Base-by-base conservation (phyloP, 2,113 vertebrate species). In the Lagopus muta region DNA sequence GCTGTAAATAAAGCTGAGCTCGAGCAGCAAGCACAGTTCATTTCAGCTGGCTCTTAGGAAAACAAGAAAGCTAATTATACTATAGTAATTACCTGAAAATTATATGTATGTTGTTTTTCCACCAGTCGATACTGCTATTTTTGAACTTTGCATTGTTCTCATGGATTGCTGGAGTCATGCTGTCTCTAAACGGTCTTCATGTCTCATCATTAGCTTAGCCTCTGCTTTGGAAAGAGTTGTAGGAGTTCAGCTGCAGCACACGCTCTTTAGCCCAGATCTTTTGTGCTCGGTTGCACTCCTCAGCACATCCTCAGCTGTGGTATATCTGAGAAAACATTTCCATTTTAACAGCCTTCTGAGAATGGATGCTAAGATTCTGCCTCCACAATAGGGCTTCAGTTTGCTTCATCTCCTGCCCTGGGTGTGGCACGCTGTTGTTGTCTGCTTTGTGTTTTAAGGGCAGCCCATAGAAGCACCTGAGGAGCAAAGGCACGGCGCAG, bases 41-140 rank as follows among this genome's bases (percentile, higher is more conserved):
- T 81, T 96, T 94, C 95, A 48, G 22, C 91, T 45, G 75, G 75
- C 86, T 93, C 95, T 78, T 73, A 50, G 70, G 93, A 92, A 97
- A 97, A 93, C 88, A 94, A 58, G 84, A 92, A 90, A 82, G 93
- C 93, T 97, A 97, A 97, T 97, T 97, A 98, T 90, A 94, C 95
- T 24, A 57, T 88, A 57, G 93, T 96, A 96, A 98, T 97, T 97
- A 97, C 97, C 97, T 97, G 96, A 94, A 97, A 97, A 98, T 98
- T 97, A 97, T 96, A 97, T 91, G 97, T 95, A 90, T 97, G 96
- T 92, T 97, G 97, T 89, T 94, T 97, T 97, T 96, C 92, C 88
- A 92, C 61, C 75, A 91, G 97, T 92, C 91, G 83, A 95, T 97
- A 95, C 82, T 92, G 95, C 96, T 97, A 95, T 97, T 98, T 97